These are phyloP conservation scores for Anneissia japonica DNA, from an alignment of 35 echinoderm and acorn worm species.

Conservation along the genomic window DNA sequence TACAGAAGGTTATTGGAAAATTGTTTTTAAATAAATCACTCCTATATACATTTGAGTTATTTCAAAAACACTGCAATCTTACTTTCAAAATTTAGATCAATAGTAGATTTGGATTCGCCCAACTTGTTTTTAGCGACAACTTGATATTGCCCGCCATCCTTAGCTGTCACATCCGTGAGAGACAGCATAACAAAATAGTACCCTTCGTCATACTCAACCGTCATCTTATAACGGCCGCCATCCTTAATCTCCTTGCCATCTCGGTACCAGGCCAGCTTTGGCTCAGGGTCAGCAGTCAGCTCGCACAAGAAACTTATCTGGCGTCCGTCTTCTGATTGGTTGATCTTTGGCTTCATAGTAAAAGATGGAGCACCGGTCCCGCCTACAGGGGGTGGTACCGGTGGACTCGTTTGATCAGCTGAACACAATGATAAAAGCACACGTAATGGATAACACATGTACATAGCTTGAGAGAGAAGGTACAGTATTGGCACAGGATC, in stretches of 20 bases:
- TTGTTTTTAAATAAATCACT: no score
- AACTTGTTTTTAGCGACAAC: conserved; percentile 73
- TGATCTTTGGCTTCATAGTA: conserved; percentile 66
- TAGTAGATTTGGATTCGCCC: conserved; percentile 85
- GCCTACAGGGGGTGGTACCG: background rate
- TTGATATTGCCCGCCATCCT: conserved; percentile 77
- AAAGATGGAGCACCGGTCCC: conserved; percentile 61
- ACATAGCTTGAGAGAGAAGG: background rate
- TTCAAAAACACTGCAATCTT: conserved; percentile 1
- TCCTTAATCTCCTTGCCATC: conserved; percentile 43
- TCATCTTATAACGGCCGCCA: conserved; percentile 57
- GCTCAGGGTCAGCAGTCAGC: conserved; percentile 74
- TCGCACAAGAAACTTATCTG: conserved; percentile 73
- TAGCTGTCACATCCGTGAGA: conserved; percentile 50
- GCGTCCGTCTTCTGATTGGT: conserved; percentile 71
- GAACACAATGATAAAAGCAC: background rate
- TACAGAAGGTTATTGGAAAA: no score
- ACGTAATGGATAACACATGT: background rate
- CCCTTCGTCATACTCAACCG: conserved; percentile 44
- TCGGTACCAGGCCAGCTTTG: conserved; percentile 64
- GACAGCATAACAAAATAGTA: conserved; percentile 42
- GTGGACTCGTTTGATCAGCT: background rate
- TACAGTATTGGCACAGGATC: no score
- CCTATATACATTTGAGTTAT: background rate
- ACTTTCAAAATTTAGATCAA: conserved; percentile 96